Evolutionary conservation across 2,888 invertebrate species (phyloP), one percentile per base, ranked within the genome.

Genomic region (Escarpia spicata): DNA sequence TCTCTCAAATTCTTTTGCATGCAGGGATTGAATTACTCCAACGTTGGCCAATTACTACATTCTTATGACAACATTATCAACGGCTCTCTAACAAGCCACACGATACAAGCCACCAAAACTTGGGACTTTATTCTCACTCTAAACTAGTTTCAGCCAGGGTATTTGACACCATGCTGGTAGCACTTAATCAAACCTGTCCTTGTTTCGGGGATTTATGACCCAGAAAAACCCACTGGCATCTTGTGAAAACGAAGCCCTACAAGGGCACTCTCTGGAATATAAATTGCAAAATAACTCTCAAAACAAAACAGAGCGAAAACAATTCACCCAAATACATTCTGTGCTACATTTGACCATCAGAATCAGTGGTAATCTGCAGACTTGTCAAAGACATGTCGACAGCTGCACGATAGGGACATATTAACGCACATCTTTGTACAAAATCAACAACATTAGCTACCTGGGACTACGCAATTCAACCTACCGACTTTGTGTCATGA

Each of bases 191-290:
- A 52, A 52, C 9, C 15, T 52, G 52, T 52, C 52, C 9, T 15
- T 52, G 12, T 52, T 9, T 45, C 37, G 52, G 52, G 52, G 52
- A 52, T 9, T 52, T 52, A 52, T 52, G 52, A 4, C 52, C 52
- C 52, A 52, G 75, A 75, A 75, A 75, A 75, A 75, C 75, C 75
- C 75, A 75, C 75, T 75, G 75, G 75, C 75, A 75, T 75, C 75
- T n/a, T 75, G 75, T 3, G 6, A 75, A 26, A 75, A 75, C 15
- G 75, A 75, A 75, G 19, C 26, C 19, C 75, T n/a, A 3, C 26
- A 75, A 3, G 75, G 26, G 75, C 75, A 26, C 6, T 75, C 75
- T 26, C 75, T 75, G 75, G 26, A 75, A 75, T 75, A 75, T 75
- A 75, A 75, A 75, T 75, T 2, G 75, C 26, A 75, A 75, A 75